Conservation (phyloP, 2,113 vertebrate species). For the Mormyrus lacerda region DNA sequence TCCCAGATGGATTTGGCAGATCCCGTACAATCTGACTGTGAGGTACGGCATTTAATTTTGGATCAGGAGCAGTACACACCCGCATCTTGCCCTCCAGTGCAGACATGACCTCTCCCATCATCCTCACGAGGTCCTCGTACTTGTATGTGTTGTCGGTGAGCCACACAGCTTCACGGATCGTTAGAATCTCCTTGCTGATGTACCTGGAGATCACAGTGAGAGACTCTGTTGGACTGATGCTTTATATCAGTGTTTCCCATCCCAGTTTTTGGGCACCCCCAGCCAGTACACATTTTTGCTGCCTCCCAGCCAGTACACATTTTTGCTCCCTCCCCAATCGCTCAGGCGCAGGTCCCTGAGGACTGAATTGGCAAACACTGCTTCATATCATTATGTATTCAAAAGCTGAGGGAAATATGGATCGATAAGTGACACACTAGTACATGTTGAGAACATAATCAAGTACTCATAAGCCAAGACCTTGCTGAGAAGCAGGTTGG, state of each 20-base stretch:
- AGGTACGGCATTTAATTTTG: not conserved
- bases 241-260: not conserved
- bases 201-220: slow-evolving; percentile 45
- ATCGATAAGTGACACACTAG: not conserved
- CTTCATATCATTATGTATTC: not conserved
- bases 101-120: slow-evolving; percentile 95
- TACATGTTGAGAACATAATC: not conserved
- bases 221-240: not conserved
- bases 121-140: slow-evolving; percentile 92
- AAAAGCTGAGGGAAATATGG: not conserved
- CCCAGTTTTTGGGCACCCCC: not conserved
- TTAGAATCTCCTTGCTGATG: slow-evolving; percentile 92
- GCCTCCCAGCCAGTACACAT: not conserved
- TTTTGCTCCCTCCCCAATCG: not conserved
- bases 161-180: slow-evolving; percentile 94
- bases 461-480: not conserved
- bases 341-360: not conserved
- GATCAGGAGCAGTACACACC: slow-evolving; percentile 56
- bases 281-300: not conserved
- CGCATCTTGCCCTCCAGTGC: slow-evolving; percentile 85
- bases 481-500: not conserved
- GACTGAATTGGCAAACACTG: not conserved
- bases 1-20: not conserved
- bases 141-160: slow-evolving; percentile 97
- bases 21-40: not conserved